Evolutionary conservation across 2,113 vertebrate genomes (phyloP), one percentile per base, ranked within the genome.

Genomic region (Leiothrix lutea): DNA sequence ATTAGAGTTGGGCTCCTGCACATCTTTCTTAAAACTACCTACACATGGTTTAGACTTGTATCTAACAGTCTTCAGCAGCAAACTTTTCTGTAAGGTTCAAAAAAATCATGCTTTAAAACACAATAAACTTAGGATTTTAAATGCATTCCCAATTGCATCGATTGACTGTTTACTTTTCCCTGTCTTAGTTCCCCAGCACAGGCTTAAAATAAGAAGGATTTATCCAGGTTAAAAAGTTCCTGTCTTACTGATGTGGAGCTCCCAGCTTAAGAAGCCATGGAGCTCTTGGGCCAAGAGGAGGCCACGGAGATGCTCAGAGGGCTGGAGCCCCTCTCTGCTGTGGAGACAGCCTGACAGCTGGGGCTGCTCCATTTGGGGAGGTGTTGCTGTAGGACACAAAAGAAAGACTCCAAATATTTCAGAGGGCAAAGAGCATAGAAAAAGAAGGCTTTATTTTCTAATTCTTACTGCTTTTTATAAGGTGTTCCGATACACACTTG

Each of bases 281-380:
- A 48, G 31, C 58, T 42, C 42, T 23, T 50, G 42, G 50, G 40
- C 40, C 38, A 16, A 75, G 47, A 67, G 45, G 40, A 67, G 38
- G 45, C 17, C 54, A 75, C 0, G 0, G 29, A 54, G 21, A 23
- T 54, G 61, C 1, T 40, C 8, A 26, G 14, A 40, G 47, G 11
- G n/a, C 38, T 74, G 69, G 28, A 74, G 53, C 13, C 56, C 20
- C 24, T 38, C 24, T 38, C 61, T 81, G 69, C 38, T 74, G 9
- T 33, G 45, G 26, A 28, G 51, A 73, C 38, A 38, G 69, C 19
- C 60, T 81, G 33, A n/a, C 45, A 40, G 38, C 0, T 40, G n/a
- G 17, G 73, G 45, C 24, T 60, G 24, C 4, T 51, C 24, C 25
- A 2, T 11, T 5, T 67, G 53, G 36, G 36, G 36, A 38, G 36